Evolutionary conservation across 2,888 invertebrate species (phyloP).

Genomic region (Sesia apiformis): DNA sequence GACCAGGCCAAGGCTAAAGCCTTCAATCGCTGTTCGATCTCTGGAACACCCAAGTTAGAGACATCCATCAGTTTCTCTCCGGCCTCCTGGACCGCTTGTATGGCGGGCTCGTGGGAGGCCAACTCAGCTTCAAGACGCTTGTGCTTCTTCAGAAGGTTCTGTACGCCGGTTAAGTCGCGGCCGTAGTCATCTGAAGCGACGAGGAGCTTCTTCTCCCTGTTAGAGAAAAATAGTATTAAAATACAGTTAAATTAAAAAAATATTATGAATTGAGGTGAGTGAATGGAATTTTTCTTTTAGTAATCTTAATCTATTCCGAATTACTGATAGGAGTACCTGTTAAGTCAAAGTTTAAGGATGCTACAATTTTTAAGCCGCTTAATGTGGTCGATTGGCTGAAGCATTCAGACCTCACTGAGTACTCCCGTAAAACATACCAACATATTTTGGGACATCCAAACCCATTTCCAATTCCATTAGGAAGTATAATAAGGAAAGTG

Average conservation of each 20-base stretch:
- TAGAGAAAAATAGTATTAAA: not conserved
- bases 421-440: too few relatives aligned
- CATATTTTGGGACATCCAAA: too few relatives aligned
- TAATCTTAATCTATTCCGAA: too few relatives aligned
- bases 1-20: slow-evolving; percentile 94
- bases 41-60: slow-evolving; percentile 91
- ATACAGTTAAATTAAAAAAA: not conserved
- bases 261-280: too few relatives aligned
- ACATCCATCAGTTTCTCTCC: slow-evolving; percentile 96
- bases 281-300: too few relatives aligned
- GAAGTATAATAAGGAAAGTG: too few relatives aligned
- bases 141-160: slow-evolving; percentile 98
- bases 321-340: too few relatives aligned
- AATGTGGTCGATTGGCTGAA: too few relatives aligned
- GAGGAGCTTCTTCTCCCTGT: slow-evolving; percentile 94
- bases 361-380: too few relatives aligned
- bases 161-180: slow-evolving; percentile 97
- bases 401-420: too few relatives aligned
- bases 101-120: slow-evolving; percentile 97
- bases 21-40: slow-evolving; percentile 90
- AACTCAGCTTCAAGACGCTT: slow-evolving; percentile 98
- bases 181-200: slow-evolving; percentile 99
- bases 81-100: slow-evolving; percentile 85
- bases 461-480: too few relatives aligned
- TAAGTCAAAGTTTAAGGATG: too few relatives aligned